phyloP scores from a whole-genome alignment of 2,888 invertebrate genomes.

The Cephus runcator region DNA sequence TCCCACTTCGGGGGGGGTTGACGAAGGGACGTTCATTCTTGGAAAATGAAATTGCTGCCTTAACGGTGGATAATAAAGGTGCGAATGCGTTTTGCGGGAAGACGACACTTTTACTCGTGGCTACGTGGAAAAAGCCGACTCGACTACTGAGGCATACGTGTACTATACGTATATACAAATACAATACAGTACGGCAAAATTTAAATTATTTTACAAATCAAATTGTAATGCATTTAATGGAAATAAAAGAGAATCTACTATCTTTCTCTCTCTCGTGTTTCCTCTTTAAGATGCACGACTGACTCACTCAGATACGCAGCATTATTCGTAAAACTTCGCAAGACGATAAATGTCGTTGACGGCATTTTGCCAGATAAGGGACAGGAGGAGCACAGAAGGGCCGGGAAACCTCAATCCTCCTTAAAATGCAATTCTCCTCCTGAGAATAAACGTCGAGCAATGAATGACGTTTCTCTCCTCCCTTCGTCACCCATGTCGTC shows the following conservation, averaged over 20 bases:
- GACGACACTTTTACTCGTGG: background rate
- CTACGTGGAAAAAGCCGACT: background rate
- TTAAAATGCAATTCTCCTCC: background rate
- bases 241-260: background rate
- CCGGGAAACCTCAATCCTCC: background rate
- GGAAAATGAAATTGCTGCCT: background rate
- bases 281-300: too few species aligned
- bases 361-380: background rate
- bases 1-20: background rate
- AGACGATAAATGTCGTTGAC: background rate
- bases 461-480: background rate
- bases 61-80: background rate
- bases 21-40: background rate
- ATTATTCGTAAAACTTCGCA: background rate
- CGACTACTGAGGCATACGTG: background rate
- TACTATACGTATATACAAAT: too few species aligned
- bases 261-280: too few species aligned
- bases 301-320: background rate
- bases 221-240: background rate
- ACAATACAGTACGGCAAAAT: too few species aligned
- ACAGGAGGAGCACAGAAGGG: background rate
- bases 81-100: background rate
- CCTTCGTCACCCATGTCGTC: background rate
- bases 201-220: too few species aligned
- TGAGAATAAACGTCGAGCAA: background rate